Base-by-base conservation (phyloP, 2,113 vertebrate species). In the Heterotilapia buettikoferi region DNA sequence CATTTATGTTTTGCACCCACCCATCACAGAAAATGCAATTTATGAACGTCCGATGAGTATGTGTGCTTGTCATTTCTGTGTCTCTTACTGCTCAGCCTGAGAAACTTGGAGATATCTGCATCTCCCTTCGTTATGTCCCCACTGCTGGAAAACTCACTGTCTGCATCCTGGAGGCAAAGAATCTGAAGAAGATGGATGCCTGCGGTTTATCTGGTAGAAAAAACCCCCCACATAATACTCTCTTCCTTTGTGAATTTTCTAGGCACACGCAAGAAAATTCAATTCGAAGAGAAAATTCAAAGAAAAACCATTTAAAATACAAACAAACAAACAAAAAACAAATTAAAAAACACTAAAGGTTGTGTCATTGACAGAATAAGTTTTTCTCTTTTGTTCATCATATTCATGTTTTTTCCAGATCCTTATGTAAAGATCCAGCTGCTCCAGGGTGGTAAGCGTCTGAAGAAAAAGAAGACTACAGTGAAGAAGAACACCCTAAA, bases 391-490 rank as follows among this genome's bases (percentile, higher is more conserved):
- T 47, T 61, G 68, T 14, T 93, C 47, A 85, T 66, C 6, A 7
- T 66, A 8, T n/a, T 83, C 43, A 18, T 84, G 3, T 43, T 13
- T 24, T 78, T 61, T 90, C 16, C 92, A 99, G 99, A 99, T 96
- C 99, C 99, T 54, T 99, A 99, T 0, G 99, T 99, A 91, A 99
- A 99, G 96, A 99, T 99, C 88, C 98, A 99, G 95, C 95, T 99
- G 91, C 96, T 99, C 95, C 98, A 99, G 96, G 99, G 98, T 0
- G 99, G 99, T 18, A 99, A 99, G 91, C 96, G 98, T 56, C 96
- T 99, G 89, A 99, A 99, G 97, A 99, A 99, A 95, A 99, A 99
- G 97, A 99, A 99, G 96, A 99, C 99, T 0, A 99, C 98, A 1
- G 98, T 99, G 90, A 99, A 99, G 94, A 99, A 99, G 96, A 99